Conservation (phyloP, 23 tunicate genomes). For the Oikopleura dioica region DNA sequence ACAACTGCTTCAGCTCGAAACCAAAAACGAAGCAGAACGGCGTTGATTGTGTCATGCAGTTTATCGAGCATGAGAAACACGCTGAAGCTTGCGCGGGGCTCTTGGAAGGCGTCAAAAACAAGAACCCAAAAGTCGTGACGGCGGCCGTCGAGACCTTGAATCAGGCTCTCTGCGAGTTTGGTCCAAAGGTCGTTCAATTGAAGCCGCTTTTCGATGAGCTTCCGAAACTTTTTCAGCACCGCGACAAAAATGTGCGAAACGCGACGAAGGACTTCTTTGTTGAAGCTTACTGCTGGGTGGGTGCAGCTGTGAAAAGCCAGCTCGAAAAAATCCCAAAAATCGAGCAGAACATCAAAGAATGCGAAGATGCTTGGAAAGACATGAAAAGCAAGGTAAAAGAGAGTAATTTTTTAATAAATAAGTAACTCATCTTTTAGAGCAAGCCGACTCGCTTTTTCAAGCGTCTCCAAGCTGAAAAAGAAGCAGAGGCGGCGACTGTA, state of each 20-base stretch:
- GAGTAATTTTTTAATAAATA: no score
- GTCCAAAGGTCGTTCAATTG: slow-evolving; percentile 49
- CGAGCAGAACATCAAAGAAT: slow-evolving; percentile 27
- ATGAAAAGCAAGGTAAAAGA: slow-evolving; percentile 10
- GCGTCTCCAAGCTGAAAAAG: slow-evolving; percentile 62
- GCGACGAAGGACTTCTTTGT: slow-evolving; percentile 47
- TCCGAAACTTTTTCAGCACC: slow-evolving; percentile 40
- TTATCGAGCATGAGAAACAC: slow-evolving; percentile 62
- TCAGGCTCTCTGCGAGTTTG: no score
- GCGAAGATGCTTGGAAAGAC: slow-evolving; percentile 16
- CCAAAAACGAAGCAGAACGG: slow-evolving; percentile 47
- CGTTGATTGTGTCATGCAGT: slow-evolving; percentile 44
- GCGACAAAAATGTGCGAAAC: slow-evolving; percentile 72
- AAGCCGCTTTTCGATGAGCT: slow-evolving; percentile 38
- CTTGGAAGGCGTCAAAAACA: slow-evolving; percentile 51
- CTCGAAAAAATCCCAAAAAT: slow-evolving; percentile 54
- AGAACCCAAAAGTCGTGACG: slow-evolving; percentile 70
- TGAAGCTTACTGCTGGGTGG: slow-evolving; percentile 74
- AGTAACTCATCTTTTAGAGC: slow-evolving; percentile 5
- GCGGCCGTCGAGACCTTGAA: no score
- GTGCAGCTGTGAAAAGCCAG: slow-evolving; percentile 47
- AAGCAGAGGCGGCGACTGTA: slow-evolving; percentile 58
- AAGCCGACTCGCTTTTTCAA: slow-evolving; percentile 70
- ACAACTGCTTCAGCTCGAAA: slow-evolving; percentile 80
- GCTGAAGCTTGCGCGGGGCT: slow-evolving; percentile 42